Conservation (phyloP, 2,113 vertebrate species). For the Proteles cristata region DNA sequence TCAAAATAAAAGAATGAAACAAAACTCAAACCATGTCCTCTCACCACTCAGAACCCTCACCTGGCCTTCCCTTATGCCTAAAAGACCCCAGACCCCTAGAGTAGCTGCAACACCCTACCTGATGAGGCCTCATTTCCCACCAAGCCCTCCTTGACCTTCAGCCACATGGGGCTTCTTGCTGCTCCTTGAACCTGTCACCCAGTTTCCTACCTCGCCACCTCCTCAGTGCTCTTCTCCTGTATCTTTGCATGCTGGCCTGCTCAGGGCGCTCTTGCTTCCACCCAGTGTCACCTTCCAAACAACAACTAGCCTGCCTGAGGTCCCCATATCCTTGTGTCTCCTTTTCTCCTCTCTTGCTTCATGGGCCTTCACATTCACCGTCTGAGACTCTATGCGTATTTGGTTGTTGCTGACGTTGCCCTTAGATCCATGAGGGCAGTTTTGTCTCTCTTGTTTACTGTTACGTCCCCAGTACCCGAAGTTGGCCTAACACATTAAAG, state of each 20-base stretch:
- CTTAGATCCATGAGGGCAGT: neutral
- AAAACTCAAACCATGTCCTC: neutral
- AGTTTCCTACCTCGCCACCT: neutral
- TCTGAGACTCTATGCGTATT: neutral
- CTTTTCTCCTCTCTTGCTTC: neutral
- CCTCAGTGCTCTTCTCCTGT: neutral
- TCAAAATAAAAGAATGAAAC: too few relatives aligned
- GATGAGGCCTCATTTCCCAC: neutral
- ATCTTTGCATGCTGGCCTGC: neutral
- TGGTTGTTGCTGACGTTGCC: neutral
- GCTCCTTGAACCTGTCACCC: neutral
- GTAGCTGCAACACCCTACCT: accelerated
- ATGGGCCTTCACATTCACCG: neutral
- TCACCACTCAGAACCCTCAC: neutral
- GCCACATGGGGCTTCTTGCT: neutral
- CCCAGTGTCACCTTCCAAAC: neutral
- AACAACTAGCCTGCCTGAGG: neutral
- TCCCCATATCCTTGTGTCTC: neutral
- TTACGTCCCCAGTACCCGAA: neutral
- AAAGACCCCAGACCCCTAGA: neutral
- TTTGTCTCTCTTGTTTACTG: neutral
- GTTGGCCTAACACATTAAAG: neutral
- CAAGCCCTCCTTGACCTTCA: neutral
- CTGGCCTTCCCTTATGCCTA: neutral
- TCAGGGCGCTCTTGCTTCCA: neutral